Percentiles rank a stretch among this genome's conserved stretches.
Evolutionary conservation across 2,113 vertebrate genomes (phyloP).

Genomic region (Stigmatopora nigra): DNA sequence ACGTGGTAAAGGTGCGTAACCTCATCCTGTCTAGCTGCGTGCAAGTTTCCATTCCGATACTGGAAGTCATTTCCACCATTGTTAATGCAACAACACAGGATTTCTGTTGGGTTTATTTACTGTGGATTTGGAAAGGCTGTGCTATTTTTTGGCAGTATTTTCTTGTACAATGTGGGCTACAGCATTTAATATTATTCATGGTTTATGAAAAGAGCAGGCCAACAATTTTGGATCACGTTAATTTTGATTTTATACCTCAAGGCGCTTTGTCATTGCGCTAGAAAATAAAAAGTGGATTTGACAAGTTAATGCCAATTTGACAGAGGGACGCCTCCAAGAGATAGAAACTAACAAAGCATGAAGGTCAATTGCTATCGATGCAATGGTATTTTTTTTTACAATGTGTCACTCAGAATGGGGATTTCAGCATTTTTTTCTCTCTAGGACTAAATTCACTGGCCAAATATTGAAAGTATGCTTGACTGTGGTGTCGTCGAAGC

Average conservation of each 20-base stretch:
- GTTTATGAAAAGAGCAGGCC: too few species aligned
- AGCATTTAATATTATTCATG: too few species aligned
- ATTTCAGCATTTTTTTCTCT: background rate
- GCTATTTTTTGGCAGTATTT: too few species aligned
- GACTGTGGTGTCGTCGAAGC: background rate
- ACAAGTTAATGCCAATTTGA: background rate
- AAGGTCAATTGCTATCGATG: background rate
- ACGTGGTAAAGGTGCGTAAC: slow-evolving; percentile 5
- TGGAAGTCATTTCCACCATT: background rate
- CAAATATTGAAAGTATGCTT: background rate
- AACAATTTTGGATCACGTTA: too few species aligned
- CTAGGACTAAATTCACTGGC: background rate
- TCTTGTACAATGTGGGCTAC: too few species aligned
- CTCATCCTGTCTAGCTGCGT: slow-evolving; percentile 3
- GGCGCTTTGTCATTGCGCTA: too few species aligned
- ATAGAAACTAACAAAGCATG: background rate
- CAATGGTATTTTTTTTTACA: background rate
- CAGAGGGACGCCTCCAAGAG: background rate
- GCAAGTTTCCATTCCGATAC: background rate
- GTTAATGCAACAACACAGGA: background rate
- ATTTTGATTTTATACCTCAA: too few species aligned
- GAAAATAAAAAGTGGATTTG: background rate
- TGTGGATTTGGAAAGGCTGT: too few species aligned
- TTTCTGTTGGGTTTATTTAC: background rate
- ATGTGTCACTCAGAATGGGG: background rate